Evolutionary conservation across 2,888 invertebrate genomes (phyloP), one percentile per base, ranked within the genome.

Genomic region (Teleiodes luculella): DNA sequence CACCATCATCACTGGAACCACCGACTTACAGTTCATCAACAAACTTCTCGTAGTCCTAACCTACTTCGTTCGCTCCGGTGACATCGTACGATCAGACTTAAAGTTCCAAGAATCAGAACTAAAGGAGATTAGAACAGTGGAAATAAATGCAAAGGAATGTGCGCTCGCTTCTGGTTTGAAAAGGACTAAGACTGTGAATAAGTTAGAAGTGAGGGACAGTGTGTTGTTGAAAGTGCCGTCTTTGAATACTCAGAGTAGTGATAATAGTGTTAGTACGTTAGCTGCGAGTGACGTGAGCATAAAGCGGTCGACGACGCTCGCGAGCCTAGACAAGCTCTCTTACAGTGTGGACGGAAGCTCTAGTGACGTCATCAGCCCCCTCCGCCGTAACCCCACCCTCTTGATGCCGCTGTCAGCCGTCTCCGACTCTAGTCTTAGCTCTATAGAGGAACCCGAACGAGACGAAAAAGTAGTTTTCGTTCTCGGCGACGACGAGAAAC

Each of bases 51-150:
- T 92, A 57, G 93, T 96, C 33, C 84, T 98, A 18, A 95, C 96
- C 0, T 98, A 98, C 76, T 97, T 98, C 72, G 92, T 98, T 58
- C 92, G 96, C 45, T 96, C 95, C 78, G 93, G 93, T 63, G 93
- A 94, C 68, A 92, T 95, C 50, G 88, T 90, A 64, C 80, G 91
- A 67, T 91, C 82, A n/a, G 75, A 80, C 31, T 86, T 76, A 56
- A 63, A 69, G n/a, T 85, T 75, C 65, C 67, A 79, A 67, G 70
- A 78, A 49, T 70, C 72, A 57, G 66, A 67, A 65, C 50, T 87
- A 67, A 72, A 82, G 70, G 67, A 91, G 79, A 80, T 78, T 63
- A 72, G 75, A 74, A 73, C 81, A 50, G 66, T 79, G 14, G 68
- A 58, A 58, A 72, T 83, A 18, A 59, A 65, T 7, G 60, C 59